Evolutionary conservation across 2,888 invertebrate genomes (phyloP).

Genomic region (Dilophus febrilis): DNA sequence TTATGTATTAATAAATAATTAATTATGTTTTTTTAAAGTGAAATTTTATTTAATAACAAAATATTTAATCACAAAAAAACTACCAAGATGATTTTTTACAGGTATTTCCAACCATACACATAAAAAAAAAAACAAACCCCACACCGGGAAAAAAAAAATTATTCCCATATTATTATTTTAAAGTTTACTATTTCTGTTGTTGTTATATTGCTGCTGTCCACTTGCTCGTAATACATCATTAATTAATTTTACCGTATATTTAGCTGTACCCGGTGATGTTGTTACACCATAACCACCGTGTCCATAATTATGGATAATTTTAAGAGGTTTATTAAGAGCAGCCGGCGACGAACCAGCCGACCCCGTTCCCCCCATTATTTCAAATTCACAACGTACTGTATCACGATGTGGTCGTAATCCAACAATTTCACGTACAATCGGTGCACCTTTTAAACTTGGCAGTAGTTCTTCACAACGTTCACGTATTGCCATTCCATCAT

Average conservation of each 20-base stretch:
- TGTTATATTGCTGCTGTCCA: no score
- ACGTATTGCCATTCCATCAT: conserved; percentile 60
- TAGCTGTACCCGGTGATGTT: conserved; percentile 73
- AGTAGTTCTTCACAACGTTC: conserved; percentile 60
- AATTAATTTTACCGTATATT: conserved; percentile 54
- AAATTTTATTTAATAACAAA: no score
- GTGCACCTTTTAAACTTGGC: conserved; percentile 45
- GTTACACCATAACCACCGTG: conserved; percentile 90
- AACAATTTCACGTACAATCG: conserved; percentile 45
- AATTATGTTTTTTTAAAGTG: no score
- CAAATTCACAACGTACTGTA: conserved; percentile 54
- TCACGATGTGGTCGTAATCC: conserved; percentile 72
- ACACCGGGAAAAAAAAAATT: no score
- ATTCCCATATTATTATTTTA: no score
- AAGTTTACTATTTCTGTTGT: no score
- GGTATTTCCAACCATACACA: no score
- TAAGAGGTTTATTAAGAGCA: conserved; percentile 27
- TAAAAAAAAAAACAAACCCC: no score
- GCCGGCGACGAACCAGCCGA: conserved; percentile 7
- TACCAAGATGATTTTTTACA: no score
- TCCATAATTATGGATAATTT: conserved; percentile 85
- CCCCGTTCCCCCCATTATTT: conserved; percentile 20
- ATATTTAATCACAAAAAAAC: no score
- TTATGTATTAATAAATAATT: no score
- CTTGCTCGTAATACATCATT: conserved; percentile 32